Evolutionary conservation across 2,797 vertebrate genomes (phyloP).

Genomic region (Helarctos malayanus): DNA sequence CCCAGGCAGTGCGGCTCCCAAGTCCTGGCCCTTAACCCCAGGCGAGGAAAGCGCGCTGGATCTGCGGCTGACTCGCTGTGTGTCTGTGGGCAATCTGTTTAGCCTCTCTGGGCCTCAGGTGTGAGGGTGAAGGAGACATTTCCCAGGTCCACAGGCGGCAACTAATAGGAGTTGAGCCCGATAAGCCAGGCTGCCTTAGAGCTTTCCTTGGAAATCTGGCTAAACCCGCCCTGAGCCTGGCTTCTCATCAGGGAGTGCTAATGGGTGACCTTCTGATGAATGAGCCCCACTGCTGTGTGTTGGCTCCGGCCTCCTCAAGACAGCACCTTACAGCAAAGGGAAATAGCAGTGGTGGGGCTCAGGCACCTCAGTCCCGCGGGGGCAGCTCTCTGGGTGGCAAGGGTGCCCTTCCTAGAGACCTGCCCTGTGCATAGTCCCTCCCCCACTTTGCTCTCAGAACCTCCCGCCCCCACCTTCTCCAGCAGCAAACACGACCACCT

Average conservation of each 20-base stretch:
- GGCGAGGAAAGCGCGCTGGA: not conserved
- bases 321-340: not conserved
- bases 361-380: fast-evolving
- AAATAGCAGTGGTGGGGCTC: not conserved
- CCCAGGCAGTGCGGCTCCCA: not conserved
- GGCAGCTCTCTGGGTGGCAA: not conserved
- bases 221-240: not conserved
- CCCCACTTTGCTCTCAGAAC: not conserved
- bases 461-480: not conserved
- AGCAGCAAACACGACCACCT: not conserved
- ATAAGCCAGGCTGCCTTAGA: not conserved
- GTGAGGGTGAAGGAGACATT: not conserved
- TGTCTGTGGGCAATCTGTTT: not conserved
- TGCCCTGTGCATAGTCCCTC: not conserved
- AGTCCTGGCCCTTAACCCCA: not conserved
- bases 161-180: not conserved
- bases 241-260: not conserved
- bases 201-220: not conserved
- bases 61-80: not conserved
- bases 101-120: not conserved
- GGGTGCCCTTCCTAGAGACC: not conserved
- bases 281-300: not conserved
- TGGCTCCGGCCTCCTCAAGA: not conserved
- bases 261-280: not conserved
- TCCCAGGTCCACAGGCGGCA: fast-evolving